Conservation (phyloP, 2,113 vertebrate species). For the Cinclus cinclus region DNA sequence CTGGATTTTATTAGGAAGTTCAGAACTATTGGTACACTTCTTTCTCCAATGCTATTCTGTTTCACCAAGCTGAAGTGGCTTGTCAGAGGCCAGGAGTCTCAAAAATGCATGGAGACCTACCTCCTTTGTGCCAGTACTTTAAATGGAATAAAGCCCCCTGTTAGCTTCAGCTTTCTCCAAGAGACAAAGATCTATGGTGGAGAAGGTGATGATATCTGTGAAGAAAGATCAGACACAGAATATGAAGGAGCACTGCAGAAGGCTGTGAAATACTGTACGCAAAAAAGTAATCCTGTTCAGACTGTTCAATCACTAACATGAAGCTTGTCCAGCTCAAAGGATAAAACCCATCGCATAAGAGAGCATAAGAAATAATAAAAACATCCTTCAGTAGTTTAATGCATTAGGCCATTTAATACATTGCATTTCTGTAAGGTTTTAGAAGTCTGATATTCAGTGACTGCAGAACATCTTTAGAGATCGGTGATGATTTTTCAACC, state of each 20-base stretch:
- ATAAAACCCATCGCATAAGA: not conserved
- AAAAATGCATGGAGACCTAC: not conserved
- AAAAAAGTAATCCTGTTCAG: not conserved
- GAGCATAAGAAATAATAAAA: not conserved
- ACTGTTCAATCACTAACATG: not conserved
- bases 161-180: not conserved
- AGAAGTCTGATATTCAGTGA: not conserved
- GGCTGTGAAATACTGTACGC: not conserved
- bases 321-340: not conserved
- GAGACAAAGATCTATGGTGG: not conserved
- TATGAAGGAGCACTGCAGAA: not conserved
- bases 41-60: not conserved
- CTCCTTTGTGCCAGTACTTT: not conserved
- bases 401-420: not conserved
- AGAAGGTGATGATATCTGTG: not conserved
- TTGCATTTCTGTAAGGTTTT: not conserved
- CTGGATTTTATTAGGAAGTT: not conserved
- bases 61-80: not conserved
- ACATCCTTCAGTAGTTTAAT: not conserved
- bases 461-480: not conserved
- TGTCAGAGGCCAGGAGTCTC: not conserved
- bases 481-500: rapidly evolving
- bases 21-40: not conserved
- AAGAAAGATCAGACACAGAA: not conserved
- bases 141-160: not conserved